Percentiles rank a stretch among this genome's conserved stretches.
Conservation (phyloP, 2,113 vertebrate species). For the Menidia beryllina region DNA sequence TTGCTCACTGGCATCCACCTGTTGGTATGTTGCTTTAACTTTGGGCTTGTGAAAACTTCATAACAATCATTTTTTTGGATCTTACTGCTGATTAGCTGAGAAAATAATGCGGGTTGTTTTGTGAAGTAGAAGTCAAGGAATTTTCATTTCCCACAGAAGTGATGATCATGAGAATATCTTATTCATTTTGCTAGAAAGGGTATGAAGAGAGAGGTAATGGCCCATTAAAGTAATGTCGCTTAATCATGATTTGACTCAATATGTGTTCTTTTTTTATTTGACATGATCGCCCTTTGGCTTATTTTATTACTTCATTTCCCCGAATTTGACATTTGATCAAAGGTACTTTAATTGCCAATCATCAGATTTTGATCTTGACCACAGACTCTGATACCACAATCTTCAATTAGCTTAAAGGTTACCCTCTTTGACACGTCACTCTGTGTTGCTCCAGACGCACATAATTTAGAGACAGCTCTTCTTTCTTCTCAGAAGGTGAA, state of each 20-base stretch:
- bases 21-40: constrained; percentile 50
- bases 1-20: constrained; percentile 43
- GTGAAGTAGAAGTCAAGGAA: background rate
- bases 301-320: background rate
- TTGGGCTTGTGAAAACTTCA: constrained; percentile 36
- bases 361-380: background rate
- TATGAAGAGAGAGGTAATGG: background rate
- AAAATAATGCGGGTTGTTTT: constrained; percentile 9
- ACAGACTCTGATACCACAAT: constrained; percentile 43
- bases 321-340: background rate
- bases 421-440: background rate
- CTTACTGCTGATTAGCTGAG: constrained; percentile 20
- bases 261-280: background rate
- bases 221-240: too few relatives aligned
- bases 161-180: background rate
- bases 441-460: constrained; percentile 10
- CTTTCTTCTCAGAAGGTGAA: constrained; percentile 34
- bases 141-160: background rate
- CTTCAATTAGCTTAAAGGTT: constrained; percentile 15
- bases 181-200: background rate
- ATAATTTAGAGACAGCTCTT: constrained; percentile 44
- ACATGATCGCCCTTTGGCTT: background rate
- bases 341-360: background rate
- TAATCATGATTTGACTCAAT: background rate
- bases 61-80: constrained; percentile 49